Percentiles rank a stretch among this genome's conserved stretches.
Conservation (phyloP, 2,888 invertebrate genomes). For the Eucera pruinosa region DNA sequence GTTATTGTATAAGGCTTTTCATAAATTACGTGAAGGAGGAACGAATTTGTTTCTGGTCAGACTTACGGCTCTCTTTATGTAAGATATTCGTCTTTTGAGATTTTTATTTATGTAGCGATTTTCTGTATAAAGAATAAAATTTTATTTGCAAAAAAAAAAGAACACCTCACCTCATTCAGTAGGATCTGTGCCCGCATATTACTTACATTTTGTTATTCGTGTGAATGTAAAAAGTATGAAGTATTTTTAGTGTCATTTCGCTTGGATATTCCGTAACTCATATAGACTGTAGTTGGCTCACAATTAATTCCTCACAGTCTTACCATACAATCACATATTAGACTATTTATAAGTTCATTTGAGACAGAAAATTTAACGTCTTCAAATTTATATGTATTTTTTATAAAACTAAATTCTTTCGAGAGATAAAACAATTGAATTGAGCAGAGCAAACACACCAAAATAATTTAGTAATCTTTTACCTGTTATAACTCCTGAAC, state of each 20-base stretch:
- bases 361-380: no score
- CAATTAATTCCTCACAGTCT: background rate
- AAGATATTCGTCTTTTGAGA: conserved; percentile 28
- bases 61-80: conserved; percentile 15
- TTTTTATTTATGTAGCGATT: conserved; percentile 40
- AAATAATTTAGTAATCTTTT: no score
- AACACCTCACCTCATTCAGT: background rate
- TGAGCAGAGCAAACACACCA: no score
- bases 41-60: conserved; percentile 24
- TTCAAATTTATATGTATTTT: no score
- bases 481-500: no score
- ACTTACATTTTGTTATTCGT: background rate
- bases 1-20: conserved; percentile 60
- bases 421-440: no score
- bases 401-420: no score
- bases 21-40: conserved; percentile 48
- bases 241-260: background rate
- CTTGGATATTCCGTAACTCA: background rate
- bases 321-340: no score
- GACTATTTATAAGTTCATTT: no score
- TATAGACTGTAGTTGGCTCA: background rate
- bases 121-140: conserved; percentile 37
- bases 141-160: conserved; percentile 24
- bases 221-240: background rate
- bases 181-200: conserved; percentile 49